phyloP scores from a whole-genome alignment of 2,888 invertebrate species.

The Trisateles emortualis region DNA sequence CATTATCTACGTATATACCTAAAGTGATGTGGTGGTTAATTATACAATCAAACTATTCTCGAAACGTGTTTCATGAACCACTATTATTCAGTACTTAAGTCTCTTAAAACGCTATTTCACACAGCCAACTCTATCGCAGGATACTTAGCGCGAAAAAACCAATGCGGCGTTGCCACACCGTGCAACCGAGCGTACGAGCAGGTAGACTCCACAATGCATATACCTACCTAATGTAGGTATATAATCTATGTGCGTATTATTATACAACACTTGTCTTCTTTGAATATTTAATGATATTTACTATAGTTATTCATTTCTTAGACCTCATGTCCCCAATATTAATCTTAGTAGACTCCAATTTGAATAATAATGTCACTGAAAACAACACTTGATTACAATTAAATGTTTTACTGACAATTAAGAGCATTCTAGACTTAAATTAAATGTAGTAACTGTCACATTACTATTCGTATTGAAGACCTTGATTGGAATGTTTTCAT shows the following conservation, averaged over 20 bases:
- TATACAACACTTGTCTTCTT: constrained; percentile 78
- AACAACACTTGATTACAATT: constrained; percentile 19
- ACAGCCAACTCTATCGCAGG: constrained; percentile 73
- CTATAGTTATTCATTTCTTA: constrained; percentile 40
- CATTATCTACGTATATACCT: constrained; percentile 55
- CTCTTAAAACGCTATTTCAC: constrained; percentile 68
- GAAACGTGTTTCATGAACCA: constrained; percentile 63
- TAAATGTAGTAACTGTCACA: constrained; percentile 1
- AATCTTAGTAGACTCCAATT: constrained; percentile 69
- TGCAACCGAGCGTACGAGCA: constrained; percentile 79
- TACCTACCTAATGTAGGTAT: constrained; percentile 52
- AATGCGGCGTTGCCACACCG: constrained; percentile 84
- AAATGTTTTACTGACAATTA: not conserved
- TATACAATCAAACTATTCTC: constrained; percentile 65
- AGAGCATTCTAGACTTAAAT: not conserved
- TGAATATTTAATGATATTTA: constrained; percentile 61
- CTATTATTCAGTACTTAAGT: constrained; percentile 62
- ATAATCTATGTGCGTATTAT: constrained; percentile 67
- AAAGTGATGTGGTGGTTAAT: constrained; percentile 60
- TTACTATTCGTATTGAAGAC: constrained; percentile 12
- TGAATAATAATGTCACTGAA: constrained; percentile 48
- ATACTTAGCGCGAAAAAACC: constrained; percentile 74
- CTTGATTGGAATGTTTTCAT: constrained; percentile 2
- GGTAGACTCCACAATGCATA: constrained; percentile 78
- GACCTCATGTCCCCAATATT: constrained; percentile 75